phyloP scores from a whole-genome alignment of 1,140 invertebrate genomes.

The Bemisia tabaci region DNA sequence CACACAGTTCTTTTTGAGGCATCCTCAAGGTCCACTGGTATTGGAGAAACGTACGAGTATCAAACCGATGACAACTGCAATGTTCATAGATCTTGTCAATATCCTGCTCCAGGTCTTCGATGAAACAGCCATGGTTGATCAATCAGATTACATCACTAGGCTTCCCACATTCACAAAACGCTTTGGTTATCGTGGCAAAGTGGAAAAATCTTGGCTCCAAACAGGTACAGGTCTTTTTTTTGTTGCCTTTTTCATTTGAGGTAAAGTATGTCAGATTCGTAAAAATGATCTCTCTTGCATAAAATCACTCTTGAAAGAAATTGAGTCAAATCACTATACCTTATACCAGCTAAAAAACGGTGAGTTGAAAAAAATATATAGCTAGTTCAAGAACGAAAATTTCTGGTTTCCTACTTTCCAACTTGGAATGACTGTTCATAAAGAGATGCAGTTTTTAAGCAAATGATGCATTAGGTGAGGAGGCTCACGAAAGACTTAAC shows the following conservation, averaged over 20 bases:
- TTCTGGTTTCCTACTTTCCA: no score
- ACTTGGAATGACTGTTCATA: no score
- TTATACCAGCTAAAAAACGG: no score
- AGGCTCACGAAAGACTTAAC: no score
- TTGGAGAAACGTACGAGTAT: conserved; percentile 7
- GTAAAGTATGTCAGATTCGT: not conserved
- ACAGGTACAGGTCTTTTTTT: conserved; percentile 9
- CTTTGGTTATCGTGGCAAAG: conserved; percentile 12
- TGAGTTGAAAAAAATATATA: no score
- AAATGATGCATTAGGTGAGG: no score
- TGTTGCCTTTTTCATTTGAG: not conserved
- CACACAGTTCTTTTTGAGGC: conserved; percentile 3
- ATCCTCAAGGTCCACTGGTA: not conserved
- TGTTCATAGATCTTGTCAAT: conserved; percentile 11
- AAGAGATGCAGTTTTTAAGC: no score
- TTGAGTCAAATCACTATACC: no score
- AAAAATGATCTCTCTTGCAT: no score
- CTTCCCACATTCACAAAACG: conserved; percentile 11
- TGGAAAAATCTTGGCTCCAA: conserved; percentile 13
- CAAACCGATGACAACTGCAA: conserved; percentile 12
- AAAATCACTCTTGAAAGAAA: no score
- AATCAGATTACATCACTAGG: conserved; percentile 9
- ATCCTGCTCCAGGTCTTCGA: conserved; percentile 8
- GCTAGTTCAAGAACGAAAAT: no score
- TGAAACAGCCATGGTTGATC: conserved; percentile 7